Evolutionary conservation across 2,113 vertebrate genomes (phyloP).

Genomic region (Gasterosteus aculeatus): DNA sequence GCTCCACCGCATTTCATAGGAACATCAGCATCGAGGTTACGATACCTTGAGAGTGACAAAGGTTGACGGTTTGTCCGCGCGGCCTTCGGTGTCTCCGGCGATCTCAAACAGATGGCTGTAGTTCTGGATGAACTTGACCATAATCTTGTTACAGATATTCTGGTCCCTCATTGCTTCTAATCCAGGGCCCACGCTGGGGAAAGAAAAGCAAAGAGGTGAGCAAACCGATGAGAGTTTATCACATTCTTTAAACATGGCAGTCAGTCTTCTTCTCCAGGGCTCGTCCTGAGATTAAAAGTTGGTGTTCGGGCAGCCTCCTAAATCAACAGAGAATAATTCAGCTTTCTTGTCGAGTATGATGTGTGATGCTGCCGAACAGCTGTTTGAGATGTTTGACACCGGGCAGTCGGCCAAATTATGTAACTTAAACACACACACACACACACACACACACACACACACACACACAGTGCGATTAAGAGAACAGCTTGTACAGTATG

Average conservation of each 20-base stretch:
- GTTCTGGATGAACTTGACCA: constrained; percentile 89
- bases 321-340: constrained; percentile 3
- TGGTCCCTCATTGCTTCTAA: constrained; percentile 90
- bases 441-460: neutral
- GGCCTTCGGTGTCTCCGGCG: constrained; percentile 57
- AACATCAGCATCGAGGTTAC: constrained; percentile 48
- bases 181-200: constrained; percentile 84
- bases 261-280: neutral
- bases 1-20: constrained; percentile 31
- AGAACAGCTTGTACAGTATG: constrained; percentile 62
- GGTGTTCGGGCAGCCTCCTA: neutral
- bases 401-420: constrained; percentile 41
- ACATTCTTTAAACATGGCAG: neutral
- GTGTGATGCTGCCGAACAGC: constrained; percentile 42
- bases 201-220: constrained; percentile 26
- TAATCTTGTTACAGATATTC: constrained; percentile 91
- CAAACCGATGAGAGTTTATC: neutral
- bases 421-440: constrained; percentile 22
- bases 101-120: constrained; percentile 85
- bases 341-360: neutral
- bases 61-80: constrained; percentile 70
- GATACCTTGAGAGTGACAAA: constrained; percentile 85
- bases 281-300: neutral
- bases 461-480: constrained; percentile 20
- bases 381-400: constrained; percentile 27